Base-by-base conservation (phyloP, 1,140 invertebrate species). In the Drosophila bocqueti region DNA sequence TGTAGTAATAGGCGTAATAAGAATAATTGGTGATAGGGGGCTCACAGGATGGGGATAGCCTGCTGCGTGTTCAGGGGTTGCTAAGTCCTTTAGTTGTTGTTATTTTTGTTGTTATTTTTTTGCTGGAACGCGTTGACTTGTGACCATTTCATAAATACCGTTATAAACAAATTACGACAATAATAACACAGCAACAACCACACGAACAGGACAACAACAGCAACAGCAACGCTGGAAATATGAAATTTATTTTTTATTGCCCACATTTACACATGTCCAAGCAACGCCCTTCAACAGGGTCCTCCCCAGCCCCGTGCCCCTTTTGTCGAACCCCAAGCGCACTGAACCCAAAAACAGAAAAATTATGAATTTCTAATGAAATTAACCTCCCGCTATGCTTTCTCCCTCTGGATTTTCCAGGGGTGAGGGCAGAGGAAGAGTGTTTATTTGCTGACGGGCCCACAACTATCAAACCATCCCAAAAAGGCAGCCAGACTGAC, bases 91-190 rank as follows among this genome's bases (percentile, higher is more conserved):
- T 40, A 65, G 61, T 66, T 54, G 38, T 45, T 49, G 26, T 55
- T 36, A 24, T 64, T 65, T 52, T 52, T 49, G 34, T 55, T 24
- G 11, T 36, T 24, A 1, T 38, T 24, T 36, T 24, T 24, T 58
- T 74, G 77, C 65, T 69, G 46, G 58, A 77, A 90, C 74, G 85
- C 86, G 86, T 91, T 91, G 86, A 91, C 87, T 91, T 91, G 86
- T 91, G 86, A 87, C 86, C 83, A 91, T 91, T 91, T 91, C 86
- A 87, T 91, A 91, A 91, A 91, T 91, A 91, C 87, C 87, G 87
- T 83, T 81, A 91, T 91, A 91, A 91, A 91, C 86, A 91, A 91
- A 91, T 91, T 91, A 91, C 86, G 72, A 81, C 85, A 82, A 85
- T 69, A 87, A 83, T 80, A 87, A 83, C 78, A 82, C 79, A 72